These are phyloP conservation scores for Nemopilema nomurai DNA, from an alignment of 30 jellyfish, hydroid and myxozoan species.

Conservation along the genomic window DNA sequence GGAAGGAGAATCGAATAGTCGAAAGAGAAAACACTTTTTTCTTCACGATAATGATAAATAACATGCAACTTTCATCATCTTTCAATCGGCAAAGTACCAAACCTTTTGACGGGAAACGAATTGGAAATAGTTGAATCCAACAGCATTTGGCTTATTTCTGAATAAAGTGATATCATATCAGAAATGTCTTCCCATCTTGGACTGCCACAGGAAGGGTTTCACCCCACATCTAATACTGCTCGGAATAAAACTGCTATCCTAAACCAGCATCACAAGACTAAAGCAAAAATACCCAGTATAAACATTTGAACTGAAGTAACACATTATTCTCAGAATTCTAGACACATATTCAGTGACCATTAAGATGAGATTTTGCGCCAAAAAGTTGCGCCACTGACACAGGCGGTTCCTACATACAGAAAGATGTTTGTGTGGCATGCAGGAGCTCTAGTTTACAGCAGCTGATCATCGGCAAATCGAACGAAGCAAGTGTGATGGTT, in stretches of 20 bases:
- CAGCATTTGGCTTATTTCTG: no score
- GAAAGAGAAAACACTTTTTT: no score
- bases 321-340: not conserved
- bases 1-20: no score
- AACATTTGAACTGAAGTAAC: not conserved
- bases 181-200: no score
- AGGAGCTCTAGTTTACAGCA: not conserved
- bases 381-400: not conserved
- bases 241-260: not conserved
- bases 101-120: no score
- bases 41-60: no score
- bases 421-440: not conserved
- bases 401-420: not conserved
- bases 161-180: not conserved
- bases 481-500: not conserved
- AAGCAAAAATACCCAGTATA: not conserved
- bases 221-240: not conserved
- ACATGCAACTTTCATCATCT: no score
- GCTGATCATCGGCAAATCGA: not conserved
- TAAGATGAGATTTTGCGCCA: not conserved
- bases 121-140: no score
- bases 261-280: not conserved
- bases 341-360: not conserved
- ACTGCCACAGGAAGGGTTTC: no score
- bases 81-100: no score